Conservation (phyloP, 2,113 vertebrate genomes). For the Lynx canadensis region DNA sequence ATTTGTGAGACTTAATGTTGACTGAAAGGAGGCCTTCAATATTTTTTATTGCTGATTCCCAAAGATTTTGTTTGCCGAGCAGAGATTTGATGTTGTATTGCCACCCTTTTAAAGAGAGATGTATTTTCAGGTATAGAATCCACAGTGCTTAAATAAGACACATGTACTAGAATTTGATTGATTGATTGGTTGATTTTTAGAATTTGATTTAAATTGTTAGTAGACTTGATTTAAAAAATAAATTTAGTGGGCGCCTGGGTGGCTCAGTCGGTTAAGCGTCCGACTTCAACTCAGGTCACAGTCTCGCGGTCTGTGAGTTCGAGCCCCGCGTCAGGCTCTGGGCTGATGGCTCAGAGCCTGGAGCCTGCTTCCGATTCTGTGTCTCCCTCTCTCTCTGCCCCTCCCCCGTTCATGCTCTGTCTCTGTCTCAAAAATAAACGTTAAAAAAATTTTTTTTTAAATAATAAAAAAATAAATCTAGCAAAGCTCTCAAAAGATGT, state of each 20-base stretch:
- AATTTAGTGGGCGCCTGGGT: background rate
- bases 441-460: background rate
- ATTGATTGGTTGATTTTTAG: background rate
- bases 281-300: too few relatives aligned
- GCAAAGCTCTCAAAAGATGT: background rate
- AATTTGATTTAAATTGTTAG: conserved; percentile 28
- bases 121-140: background rate
- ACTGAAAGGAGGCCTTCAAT: background rate
- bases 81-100: conserved; percentile 3
- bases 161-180: background rate
- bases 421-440: too few relatives aligned
- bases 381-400: too few relatives aligned
- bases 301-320: too few relatives aligned
- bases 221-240: conserved; percentile 6
- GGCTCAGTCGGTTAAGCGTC: too few relatives aligned
- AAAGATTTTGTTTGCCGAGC: background rate
- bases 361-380: too few relatives aligned
- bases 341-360: too few relatives aligned
- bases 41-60: background rate
- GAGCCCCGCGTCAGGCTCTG: too few relatives aligned
- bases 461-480: conserved; percentile 35
- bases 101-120: background rate
- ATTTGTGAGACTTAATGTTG: background rate
- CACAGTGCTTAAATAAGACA: background rate
- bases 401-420: too few relatives aligned